A percentile compares a stretch with the other conserved stretches of the same genome.
These are phyloP conservation scores for Toxotes lorentzi DNA, from an alignment of 2,797 vertebrate species.

Conservation along the genomic window DNA sequence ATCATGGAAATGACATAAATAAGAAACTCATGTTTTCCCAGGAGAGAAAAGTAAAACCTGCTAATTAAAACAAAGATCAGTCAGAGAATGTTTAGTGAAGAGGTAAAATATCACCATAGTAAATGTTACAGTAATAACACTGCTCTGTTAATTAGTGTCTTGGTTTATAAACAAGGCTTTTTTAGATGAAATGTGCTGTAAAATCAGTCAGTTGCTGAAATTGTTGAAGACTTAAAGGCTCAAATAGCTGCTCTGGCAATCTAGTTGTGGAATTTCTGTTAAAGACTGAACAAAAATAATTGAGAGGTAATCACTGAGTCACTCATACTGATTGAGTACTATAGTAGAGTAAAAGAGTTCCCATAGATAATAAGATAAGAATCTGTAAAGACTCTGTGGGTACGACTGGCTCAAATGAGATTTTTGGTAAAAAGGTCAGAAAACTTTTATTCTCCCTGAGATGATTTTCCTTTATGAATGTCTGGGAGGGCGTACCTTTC, in stretches of 20 bases:
- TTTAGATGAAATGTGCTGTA: slow-evolving; percentile 6
- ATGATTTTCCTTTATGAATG: slow-evolving; percentile 38
- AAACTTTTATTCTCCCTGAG: not conserved
- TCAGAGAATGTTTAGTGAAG: slow-evolving; percentile 1
- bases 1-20: slow-evolving; percentile 17
- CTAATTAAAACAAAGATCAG: slow-evolving; percentile 46
- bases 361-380: not conserved
- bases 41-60: slow-evolving; percentile 4
- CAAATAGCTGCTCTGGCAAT: not conserved
- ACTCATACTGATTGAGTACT: slow-evolving; percentile 6
- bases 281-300: not conserved
- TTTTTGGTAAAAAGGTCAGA: not conserved
- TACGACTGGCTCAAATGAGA: not conserved
- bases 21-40: slow-evolving; percentile 20
- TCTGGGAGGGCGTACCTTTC: slow-evolving; percentile 36
- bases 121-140: slow-evolving; percentile 27
- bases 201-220: not conserved
- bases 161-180: not conserved
- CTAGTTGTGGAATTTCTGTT: not conserved
- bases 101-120: slow-evolving; percentile 14
- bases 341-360: not conserved
- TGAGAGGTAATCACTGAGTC: not conserved
- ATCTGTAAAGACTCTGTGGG: not conserved
- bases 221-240: not conserved
- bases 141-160: slow-evolving; percentile 9